Conservation (phyloP, 2,888 invertebrate genomes). For the Acronicta alni region DNA sequence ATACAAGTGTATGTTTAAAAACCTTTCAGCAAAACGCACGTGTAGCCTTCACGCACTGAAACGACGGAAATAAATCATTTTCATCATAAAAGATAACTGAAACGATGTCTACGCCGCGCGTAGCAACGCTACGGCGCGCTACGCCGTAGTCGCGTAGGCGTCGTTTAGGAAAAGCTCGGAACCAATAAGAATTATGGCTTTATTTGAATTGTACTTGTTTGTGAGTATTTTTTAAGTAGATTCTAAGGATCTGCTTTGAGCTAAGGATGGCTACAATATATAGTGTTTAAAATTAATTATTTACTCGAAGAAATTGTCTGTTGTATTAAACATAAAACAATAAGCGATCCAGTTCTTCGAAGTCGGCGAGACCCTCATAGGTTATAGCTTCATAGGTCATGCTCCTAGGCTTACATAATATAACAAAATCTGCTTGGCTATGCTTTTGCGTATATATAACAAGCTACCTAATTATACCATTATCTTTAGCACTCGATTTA, state of each 20-base stretch:
- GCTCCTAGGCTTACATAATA: too few species aligned
- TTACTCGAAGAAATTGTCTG: too few species aligned
- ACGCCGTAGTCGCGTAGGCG: conserved; percentile 58
- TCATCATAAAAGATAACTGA: conserved; percentile 49
- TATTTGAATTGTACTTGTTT: conserved; percentile 44
- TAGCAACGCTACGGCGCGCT: conserved; percentile 54
- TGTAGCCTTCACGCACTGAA: conserved; percentile 32
- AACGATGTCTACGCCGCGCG: conserved; percentile 48
- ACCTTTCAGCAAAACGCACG: conserved; percentile 42
- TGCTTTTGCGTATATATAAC: too few species aligned
- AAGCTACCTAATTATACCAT: too few species aligned
- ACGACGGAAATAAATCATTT: conserved; percentile 54
- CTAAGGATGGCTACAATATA: too few species aligned
- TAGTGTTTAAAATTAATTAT: too few species aligned
- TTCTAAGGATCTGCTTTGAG: not conserved
- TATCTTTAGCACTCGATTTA: too few species aligned
- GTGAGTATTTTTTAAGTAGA: conserved; percentile 9
- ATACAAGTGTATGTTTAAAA: conserved; percentile 20
- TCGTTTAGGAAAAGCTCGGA: conserved; percentile 31
- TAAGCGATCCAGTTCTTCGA: too few species aligned
- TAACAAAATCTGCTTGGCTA: too few species aligned
- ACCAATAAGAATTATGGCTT: conserved; percentile 48
- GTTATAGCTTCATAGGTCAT: too few species aligned
- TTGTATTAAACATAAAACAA: too few species aligned
- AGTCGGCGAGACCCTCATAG: too few species aligned